Base-by-base conservation (phyloP, 2,888 invertebrate species). In the Campoplex nolae region DNA sequence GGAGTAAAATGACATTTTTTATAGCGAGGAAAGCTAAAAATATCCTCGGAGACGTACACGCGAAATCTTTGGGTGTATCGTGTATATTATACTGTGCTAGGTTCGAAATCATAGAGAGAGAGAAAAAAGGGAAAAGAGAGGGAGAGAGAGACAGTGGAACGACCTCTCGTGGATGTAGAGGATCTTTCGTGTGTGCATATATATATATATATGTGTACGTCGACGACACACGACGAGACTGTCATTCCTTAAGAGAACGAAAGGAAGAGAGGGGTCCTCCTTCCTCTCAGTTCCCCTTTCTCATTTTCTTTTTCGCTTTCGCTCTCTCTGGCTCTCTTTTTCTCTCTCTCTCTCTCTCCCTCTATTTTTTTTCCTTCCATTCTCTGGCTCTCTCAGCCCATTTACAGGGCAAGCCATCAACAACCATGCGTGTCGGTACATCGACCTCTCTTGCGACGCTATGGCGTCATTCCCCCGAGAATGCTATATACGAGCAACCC, bases 391-490 rank as follows among this genome's bases (percentile, higher is more conserved):
- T 88, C 90, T 73, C 67, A 67, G 62, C 45, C 83, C 84, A 32
- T 76, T 84, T 65, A 71, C 84, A 65, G 73, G 84, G 88, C 87
- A 84, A 65, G 79, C 84, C 78, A 90, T 84, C 90, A 90, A 93
- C 93, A 93, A 92, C 93, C 93, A 93, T 93, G 93, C 94, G 93
- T 93, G 93, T 90, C 91, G 92, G 94, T 94, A 90, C 93, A 92
- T 92, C 93, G 94, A 93, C 94, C 93, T 92, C 92, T 91, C 91
- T 91, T 91, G 90, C 92, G 85, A 67, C 81, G 38, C 51, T 65
- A 83, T 75, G 67, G 82, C 84, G 70, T 88, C 86, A 83, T 89
- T 88, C 84, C 83, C 79, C 65, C 84, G 85, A 77, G 85, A 85
- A 86, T 23, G 74, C 84, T 79, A 58, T 58, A 58, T 58, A 62